Conservation (phyloP, 1,140 invertebrate species). For the Mizuhopecten yessoensis region DNA sequence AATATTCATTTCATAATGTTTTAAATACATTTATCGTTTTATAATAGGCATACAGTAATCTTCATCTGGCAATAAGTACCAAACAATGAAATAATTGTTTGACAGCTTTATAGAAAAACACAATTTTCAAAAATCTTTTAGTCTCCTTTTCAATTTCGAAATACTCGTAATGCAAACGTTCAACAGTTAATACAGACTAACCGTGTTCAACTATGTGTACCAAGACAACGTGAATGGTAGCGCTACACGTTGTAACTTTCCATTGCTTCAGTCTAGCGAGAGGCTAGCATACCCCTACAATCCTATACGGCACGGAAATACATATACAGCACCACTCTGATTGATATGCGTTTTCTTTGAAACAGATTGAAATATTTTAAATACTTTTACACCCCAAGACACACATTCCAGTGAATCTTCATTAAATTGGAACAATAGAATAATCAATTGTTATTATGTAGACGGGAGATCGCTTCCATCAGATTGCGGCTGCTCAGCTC, state of each 20-base stretch:
- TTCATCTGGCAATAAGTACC: too few relatives aligned
- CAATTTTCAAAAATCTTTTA: too few relatives aligned
- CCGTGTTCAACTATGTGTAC: too few relatives aligned
- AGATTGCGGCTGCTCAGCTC: slow-evolving; percentile 27
- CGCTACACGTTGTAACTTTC: background rate
- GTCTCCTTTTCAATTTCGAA: too few relatives aligned
- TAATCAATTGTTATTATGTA: slow-evolving; percentile 19
- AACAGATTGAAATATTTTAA: slow-evolving; percentile 40
- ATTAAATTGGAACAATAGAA: slow-evolving; percentile 15
- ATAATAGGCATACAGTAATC: too few relatives aligned
- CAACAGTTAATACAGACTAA: too few relatives aligned
- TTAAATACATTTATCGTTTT: too few relatives aligned
- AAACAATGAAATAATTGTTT: too few relatives aligned
- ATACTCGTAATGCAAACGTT: too few relatives aligned
- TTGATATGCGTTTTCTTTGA: slow-evolving; percentile 3
- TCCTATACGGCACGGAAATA: background rate
- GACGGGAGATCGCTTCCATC: slow-evolving; percentile 4
- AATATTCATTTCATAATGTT: too few relatives aligned
- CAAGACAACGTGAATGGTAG: too few relatives aligned
- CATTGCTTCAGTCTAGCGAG: background rate
- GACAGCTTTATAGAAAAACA: too few relatives aligned
- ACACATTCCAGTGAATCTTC: slow-evolving; percentile 33
- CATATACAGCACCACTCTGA: background rate
- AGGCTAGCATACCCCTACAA: background rate
- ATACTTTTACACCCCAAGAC: slow-evolving; percentile 9